Evolutionary conservation across 1,140 invertebrate genomes (phyloP), one percentile per base, ranked within the genome.

Genomic region (Ceratosolen solmsi): DNA sequence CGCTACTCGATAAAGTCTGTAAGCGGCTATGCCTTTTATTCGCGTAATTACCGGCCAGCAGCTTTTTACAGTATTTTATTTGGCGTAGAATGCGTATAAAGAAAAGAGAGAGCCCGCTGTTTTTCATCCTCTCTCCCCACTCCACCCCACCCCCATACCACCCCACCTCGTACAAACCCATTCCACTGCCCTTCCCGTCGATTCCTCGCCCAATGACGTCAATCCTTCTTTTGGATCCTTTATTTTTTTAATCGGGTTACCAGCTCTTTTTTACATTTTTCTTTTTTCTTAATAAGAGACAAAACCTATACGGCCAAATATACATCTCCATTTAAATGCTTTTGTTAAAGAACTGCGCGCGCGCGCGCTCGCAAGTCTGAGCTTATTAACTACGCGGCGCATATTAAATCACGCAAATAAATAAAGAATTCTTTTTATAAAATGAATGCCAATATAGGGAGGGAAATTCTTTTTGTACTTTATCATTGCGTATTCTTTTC

Each of bases 21-120:
- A 82, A 82, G 75, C 71, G 75, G 58, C 68, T 74, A 27, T 51
- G 46, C 70, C 80, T 78, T 82, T 82, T 82, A 82, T 78, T 72
- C 76, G 58, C 38, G 76, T 75, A 79, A 83, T 82, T 79, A 30
- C 54, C 75, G 36, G 41, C 54, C 22, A 78, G 27, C 80, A 78
- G 46, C 80, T 82, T 77, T 82, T 82, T 82, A 78, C 68, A 56
- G 22, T 36, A 78, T 38, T 82, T 78, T 82, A 77, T 82, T 63
- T 78, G 33, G n/a, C 36, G 49, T 58, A 58, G 60, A 63, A 65
- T 58, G 56, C 75, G 58, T 58, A 76, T 78, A 68, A 41, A 51
- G 77, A 38, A 46, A 68, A 60, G 25, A 70, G 76, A 36, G 46
- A n/a, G 4, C 60, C 25, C 11, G 2, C 36, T 75, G 5, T 22